Conservation (phyloP, 1,140 invertebrate species). For the Eumaeus atala region DNA sequence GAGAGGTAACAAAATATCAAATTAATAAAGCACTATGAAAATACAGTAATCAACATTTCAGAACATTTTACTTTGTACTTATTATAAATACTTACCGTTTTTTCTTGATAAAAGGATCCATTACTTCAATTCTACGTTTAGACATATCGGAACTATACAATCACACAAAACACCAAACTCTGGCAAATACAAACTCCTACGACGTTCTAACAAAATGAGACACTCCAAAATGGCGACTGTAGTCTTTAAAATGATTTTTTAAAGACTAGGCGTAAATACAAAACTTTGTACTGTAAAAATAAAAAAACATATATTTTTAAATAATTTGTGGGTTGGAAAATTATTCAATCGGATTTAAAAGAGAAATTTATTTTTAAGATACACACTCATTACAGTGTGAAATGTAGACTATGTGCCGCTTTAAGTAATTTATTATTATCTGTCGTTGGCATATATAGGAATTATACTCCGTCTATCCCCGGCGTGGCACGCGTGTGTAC, state of each 20-base stretch:
- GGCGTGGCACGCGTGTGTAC: no score
- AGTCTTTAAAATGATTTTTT: background rate
- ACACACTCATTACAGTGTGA: no score
- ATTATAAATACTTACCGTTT: conserved; percentile 74
- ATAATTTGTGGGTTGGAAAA: no score
- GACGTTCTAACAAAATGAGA: conserved; percentile 35
- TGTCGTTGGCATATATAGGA: no score
- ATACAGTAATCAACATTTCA: no score
- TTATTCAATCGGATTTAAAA: no score
- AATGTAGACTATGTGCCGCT: no score
- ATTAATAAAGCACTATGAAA: background rate
- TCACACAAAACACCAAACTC: conserved; percentile 47
- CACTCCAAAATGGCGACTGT: conserved; percentile 57
- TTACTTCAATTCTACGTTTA: conserved; percentile 87
- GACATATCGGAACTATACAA: conserved; percentile 81
- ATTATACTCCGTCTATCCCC: no score
- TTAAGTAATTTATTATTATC: no score
- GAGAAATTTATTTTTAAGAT: no score
- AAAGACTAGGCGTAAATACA: background rate
- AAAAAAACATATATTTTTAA: background rate
- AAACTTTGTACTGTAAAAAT: background rate
- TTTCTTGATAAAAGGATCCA: conserved; percentile 86
- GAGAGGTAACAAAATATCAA: background rate
- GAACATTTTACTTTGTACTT: no score
- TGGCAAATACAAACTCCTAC: conserved; percentile 24